Base-by-base conservation (phyloP, 2,888 invertebrate species). In the Thera britannica region DNA sequence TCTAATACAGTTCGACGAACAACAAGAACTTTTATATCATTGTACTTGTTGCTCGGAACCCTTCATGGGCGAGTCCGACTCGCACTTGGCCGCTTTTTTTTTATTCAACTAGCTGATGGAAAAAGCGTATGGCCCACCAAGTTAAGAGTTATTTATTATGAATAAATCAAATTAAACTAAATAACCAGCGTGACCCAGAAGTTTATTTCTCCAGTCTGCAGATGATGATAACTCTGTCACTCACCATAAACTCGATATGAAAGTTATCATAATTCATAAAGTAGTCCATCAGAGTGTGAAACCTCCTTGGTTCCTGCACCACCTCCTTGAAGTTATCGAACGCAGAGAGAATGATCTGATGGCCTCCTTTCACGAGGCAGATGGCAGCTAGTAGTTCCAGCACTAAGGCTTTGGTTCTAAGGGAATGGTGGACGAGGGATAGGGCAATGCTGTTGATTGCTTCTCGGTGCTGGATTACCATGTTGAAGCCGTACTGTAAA, bases 281-380 rank as follows among this genome's bases (percentile, higher is more conserved):
- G 93, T 98, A 99, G 81, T 98, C 97, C 98, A 99, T 99, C 52
- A 99, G 95, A 0, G 99, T 99, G 91, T 99, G 98, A 92, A 99
- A 99, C 84, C 99, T 94, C 78, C 96, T 95, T 84, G 99, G 99
- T 74, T 96, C 96, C 65, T 97, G 97, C 62, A 97, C 97, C 49
- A 93, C 91, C 90, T 98, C 98, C 92, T 99, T 99, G 91, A 99
- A 99, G 92, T 99, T 98, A 88, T 99, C 98, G 89, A 99, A 99
- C 3, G 99, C 99, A 1, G 97, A 97, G 63, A 99, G 94, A 77
- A 99, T 99, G 83, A 99, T 98, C 92, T 98, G 98, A 86, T 99
- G 99, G n/a, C 99, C 99, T 23, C 99, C 99, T 91, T 99, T 99
- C 70, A 99, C 99, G 75, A 99, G 95, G 90, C 99, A 99, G 79